These are phyloP conservation scores for Thermophis baileyi DNA, from an alignment of 2,113 vertebrate species.

Conservation along the genomic window DNA sequence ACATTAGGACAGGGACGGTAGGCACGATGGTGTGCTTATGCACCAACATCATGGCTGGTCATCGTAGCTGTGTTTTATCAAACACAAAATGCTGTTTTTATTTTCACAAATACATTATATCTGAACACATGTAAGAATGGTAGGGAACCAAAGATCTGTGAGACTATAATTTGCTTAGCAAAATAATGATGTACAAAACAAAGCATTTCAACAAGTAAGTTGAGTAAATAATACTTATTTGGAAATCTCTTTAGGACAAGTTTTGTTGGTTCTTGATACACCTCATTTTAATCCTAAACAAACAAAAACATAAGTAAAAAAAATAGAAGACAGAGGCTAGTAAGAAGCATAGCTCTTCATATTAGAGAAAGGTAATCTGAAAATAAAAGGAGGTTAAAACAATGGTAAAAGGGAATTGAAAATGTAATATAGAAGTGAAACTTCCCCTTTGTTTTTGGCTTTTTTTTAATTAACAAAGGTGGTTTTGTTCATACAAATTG, in stretches of 20 bases:
- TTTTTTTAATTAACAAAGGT: slow-evolving; percentile 10
- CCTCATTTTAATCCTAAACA: slow-evolving; percentile 13
- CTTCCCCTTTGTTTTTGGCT: slow-evolving; percentile 8
- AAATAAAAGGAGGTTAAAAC: slow-evolving; percentile 20
- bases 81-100: not conserved
- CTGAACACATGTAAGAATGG: not conserved
- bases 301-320: slow-evolving; percentile 33
- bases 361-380: slow-evolving; percentile 37
- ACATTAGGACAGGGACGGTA: too few relatives aligned
- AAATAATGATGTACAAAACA: slow-evolving; percentile 4
- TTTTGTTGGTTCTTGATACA: slow-evolving; percentile 47
- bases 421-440: slow-evolving; percentile 65
- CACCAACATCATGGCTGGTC: not conserved
- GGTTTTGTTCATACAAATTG: slow-evolving; percentile 4
- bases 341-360: slow-evolving; percentile 23
- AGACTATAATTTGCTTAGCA: slow-evolving; percentile 48
- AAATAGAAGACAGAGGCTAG: slow-evolving; percentile 36
- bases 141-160: slow-evolving; percentile 33
- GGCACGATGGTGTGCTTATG: too few relatives aligned
- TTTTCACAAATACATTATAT: not conserved
- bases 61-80: not conserved
- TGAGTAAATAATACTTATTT: slow-evolving; percentile 45
- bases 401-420: slow-evolving; percentile 62
- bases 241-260: slow-evolving; percentile 45
- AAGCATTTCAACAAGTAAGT: slow-evolving; percentile 34